Evolutionary conservation across 2,113 vertebrate species (phyloP).

Genomic region (Aphyosemion australe): DNA sequence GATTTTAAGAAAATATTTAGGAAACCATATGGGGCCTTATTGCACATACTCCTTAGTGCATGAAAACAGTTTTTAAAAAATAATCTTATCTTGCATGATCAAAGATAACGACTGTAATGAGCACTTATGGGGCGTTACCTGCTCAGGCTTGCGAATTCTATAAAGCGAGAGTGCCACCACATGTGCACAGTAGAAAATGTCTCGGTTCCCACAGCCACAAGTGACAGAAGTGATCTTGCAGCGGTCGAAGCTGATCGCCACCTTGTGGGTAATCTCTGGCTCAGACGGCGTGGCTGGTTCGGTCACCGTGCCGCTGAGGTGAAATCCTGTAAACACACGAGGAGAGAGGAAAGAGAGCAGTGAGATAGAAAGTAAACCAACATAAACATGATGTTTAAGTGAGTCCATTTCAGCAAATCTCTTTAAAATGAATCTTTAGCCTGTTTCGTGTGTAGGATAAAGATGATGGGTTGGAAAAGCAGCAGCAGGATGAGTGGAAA

Average conservation of each 20-base stretch:
- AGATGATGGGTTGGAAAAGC: not conserved
- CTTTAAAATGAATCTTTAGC: too few relatives aligned
- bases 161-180: slow-evolving; percentile 98
- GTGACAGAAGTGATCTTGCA: slow-evolving; percentile 99
- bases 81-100: not conserved
- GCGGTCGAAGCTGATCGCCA: slow-evolving; percentile 98
- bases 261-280: slow-evolving; percentile 92
- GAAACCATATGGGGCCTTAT: too few relatives aligned
- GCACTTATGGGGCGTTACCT: slow-evolving; percentile 60
- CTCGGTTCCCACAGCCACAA: slow-evolving; percentile 96
- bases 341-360: not conserved
- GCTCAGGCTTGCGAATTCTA: slow-evolving; percentile 96
- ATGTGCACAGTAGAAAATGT: slow-evolving; percentile 98
- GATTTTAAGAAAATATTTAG: too few relatives aligned
- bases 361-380: not conserved
- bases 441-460: not conserved
- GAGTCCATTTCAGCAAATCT: not conserved
- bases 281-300: slow-evolving; percentile 89
- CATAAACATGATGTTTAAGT: not conserved
- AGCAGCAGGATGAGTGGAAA: slow-evolving; percentile 24
- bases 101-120: not conserved
- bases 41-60: too few relatives aligned
- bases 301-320: slow-evolving; percentile 95
- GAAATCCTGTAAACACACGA: slow-evolving; percentile 83
- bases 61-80: too few relatives aligned